Base-by-base conservation (phyloP, 2,888 invertebrate species). In the Eupeodes luniger region DNA sequence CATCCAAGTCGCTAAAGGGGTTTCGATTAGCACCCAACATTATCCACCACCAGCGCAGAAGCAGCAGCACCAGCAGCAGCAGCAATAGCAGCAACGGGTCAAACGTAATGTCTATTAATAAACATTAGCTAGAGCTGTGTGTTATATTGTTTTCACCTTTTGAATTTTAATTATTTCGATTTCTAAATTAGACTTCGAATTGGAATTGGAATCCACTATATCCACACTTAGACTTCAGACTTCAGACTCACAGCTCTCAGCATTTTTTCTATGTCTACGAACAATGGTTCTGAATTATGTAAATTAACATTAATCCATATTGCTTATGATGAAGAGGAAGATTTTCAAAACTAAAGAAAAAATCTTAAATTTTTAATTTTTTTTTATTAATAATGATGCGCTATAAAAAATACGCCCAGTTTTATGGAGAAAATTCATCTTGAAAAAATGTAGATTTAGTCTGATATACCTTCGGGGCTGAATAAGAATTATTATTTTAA, bases 51-150 rank as follows among this genome's bases (percentile, higher is more conserved):
- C 57, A 40, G 14, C 47, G 40, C 47, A 51, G 14, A 34, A 70
- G 36, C 19, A 51, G 51, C n/a, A n/a, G n/a, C 53, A 49, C 9
- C 47, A 27, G 7, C 19, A 64, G 36, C 53, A 51, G 14, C 19
- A 76, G 10, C 62, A 40, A 47, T 40, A 51, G 36, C 85, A 85
- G 83, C 86, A 82, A 49, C 82, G 49, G 83, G 78, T 70, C 67
- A 86, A 75, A 74, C 82, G 82, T 86, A 86, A 86, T 86, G 36
- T 83, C 86, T 86, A 86, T 82, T 86, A 86, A 86, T 86, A 86
- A 86, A 69, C 86, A 83, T 82, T 83, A 82, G 86, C 82, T 69
- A 69, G 72, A 55, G 64, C 49, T 40, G 61, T 53, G 74, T 70
- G 78, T 83, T 86, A 72, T 82, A 82, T 86, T 83, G 79, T 86